Percentiles rank a stretch among this genome's conserved stretches.
Conservation (phyloP, 37 sponge, comb jelly and placozoan genomes). For the Dysidea cf. avara region DNA sequence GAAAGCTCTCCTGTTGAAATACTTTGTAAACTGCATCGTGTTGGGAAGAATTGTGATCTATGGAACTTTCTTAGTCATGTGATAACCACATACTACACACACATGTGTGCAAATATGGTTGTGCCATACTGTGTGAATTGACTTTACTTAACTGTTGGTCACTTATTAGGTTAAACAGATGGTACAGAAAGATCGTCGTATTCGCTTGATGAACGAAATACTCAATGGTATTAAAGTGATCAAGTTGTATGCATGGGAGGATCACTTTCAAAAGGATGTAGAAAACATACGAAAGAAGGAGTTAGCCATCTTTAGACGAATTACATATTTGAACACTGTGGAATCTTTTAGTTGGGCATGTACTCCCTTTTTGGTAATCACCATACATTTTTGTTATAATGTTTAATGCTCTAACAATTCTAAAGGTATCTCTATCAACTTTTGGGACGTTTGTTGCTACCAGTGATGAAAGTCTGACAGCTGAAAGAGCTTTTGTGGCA, state of each 20-base stretch:
- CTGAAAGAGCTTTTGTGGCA: constrained; percentile 91
- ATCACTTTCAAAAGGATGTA: constrained; percentile 60
- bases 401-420: background rate
- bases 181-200: constrained; percentile 73
- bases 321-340: constrained; percentile 62
- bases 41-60: no score
- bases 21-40: no score
- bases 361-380: constrained; percentile 80
- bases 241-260: constrained; percentile 98
- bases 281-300: constrained; percentile 69
- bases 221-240: constrained; percentile 93
- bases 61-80: no score
- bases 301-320: constrained; percentile 54
- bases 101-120: background rate
- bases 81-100: background rate
- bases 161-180: constrained; percentile 78
- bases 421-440: constrained; percentile 88
- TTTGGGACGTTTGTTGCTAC: constrained; percentile 79
- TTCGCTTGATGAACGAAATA: constrained; percentile 83
- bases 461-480: constrained; percentile 57
- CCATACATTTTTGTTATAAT: background rate
- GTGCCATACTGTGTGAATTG: background rate
- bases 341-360: constrained; percentile 80
- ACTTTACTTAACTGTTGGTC: background rate
- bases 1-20: no score